Conservation (phyloP, 2,113 vertebrate genomes). For the Gorsachius goisagi region DNA sequence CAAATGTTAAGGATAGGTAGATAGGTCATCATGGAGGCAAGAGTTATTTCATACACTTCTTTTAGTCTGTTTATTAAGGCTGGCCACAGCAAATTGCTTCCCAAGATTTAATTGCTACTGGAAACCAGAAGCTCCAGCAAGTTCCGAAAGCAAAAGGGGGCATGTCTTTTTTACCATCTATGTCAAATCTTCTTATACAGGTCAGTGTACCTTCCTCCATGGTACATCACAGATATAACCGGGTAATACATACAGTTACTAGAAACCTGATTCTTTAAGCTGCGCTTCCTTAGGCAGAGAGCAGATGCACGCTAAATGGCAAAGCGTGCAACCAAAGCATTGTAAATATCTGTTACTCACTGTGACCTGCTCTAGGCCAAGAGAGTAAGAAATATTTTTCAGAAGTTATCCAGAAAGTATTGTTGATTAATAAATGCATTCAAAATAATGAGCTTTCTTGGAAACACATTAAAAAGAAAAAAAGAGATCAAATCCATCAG, state of each 20-base stretch:
- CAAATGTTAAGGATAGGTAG: background rate
- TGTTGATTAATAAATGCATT: background rate
- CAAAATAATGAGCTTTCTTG: background rate
- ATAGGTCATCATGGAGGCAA: background rate
- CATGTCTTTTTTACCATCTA: background rate
- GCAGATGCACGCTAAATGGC: background rate
- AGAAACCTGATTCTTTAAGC: background rate
- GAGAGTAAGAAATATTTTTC: background rate
- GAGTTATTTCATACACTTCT: background rate
- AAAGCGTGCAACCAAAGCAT: background rate
- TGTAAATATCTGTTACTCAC: background rate
- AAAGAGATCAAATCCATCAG: background rate
- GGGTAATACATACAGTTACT: background rate
- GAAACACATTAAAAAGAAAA: background rate
- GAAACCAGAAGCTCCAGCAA: background rate
- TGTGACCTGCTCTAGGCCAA: background rate
- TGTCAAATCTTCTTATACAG: background rate
- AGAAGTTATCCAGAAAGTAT: background rate
- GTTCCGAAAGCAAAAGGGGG: background rate
- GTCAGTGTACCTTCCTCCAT: background rate
- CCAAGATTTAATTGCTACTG: background rate
- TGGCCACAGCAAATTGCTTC: background rate
- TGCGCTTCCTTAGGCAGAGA: background rate
- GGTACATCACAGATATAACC: background rate
- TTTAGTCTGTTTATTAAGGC: background rate